Percentiles rank a stretch among this genome's conserved stretches.
These are phyloP conservation scores for Seison nebaliae DNA, from an alignment of 1,140 invertebrate genomes.

Conservation along the genomic window DNA sequence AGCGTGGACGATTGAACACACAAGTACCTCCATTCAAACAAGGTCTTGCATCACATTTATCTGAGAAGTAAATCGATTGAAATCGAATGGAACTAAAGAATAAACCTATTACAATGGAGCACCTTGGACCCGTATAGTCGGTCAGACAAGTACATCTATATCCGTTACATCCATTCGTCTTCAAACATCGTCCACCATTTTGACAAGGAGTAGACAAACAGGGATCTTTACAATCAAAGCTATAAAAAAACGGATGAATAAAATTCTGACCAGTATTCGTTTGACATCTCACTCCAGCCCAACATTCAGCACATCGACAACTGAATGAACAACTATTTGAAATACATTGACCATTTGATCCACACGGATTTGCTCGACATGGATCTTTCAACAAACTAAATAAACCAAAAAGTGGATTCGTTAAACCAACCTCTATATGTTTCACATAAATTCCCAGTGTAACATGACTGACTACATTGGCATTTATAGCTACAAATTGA, in stretches of 20 bases:
- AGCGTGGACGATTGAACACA: background rate
- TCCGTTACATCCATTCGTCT: too few species aligned
- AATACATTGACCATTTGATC: slow-evolving; percentile 6
- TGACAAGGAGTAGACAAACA: slow-evolving; percentile 10
- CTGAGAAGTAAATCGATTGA: too few species aligned
- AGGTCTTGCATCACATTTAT: slow-evolving; percentile 58
- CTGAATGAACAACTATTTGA: slow-evolving; percentile 2
- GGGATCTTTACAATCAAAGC: background rate
- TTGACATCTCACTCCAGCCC: slow-evolving; percentile 69
- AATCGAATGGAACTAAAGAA: too few species aligned
- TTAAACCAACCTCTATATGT: slow-evolving; percentile 5
- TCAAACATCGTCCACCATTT: slow-evolving; percentile 4
- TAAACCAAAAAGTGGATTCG: too few species aligned
- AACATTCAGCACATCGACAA: slow-evolving; percentile 54
- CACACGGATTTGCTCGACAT: slow-evolving; percentile 10
- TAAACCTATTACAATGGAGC: slow-evolving; percentile 4
- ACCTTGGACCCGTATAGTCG: slow-evolving; percentile 4
- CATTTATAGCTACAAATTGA: slow-evolving; percentile 3
- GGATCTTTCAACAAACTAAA: slow-evolving; percentile 8
- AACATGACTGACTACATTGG: slow-evolving; percentile 16
- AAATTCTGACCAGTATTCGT: too few species aligned
- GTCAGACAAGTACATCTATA: slow-evolving; percentile 4
- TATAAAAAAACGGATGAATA: too few species aligned
- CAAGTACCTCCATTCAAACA: slow-evolving; percentile 45
- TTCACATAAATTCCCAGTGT: slow-evolving; percentile 13